Percentiles rank a stretch among this genome's conserved stretches.
These are phyloP conservation scores for Cynocephalus volans DNA, from an alignment of 2,113 vertebrate genomes.

Conservation along the genomic window DNA sequence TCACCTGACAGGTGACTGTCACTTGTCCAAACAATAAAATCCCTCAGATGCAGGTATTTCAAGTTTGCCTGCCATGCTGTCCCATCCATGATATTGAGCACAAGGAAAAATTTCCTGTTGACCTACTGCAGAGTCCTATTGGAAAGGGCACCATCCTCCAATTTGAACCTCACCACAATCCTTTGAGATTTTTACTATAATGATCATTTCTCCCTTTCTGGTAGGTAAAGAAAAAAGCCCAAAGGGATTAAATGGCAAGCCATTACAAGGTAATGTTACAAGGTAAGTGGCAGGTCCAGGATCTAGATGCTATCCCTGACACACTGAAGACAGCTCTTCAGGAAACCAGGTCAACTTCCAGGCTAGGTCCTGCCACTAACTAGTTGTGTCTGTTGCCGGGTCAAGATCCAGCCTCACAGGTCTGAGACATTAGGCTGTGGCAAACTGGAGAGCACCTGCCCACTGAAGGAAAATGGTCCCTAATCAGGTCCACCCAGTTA, in stretches of 20 bases:
- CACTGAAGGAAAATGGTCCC: neutral
- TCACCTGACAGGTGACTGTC: conserved; percentile 9
- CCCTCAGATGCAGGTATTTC: neutral
- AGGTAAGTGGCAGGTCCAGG: neutral
- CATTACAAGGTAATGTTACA: neutral
- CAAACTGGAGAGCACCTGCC: neutral
- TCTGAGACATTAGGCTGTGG: neutral
- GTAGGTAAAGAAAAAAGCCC: neutral
- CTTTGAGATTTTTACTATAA: neutral
- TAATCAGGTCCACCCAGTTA: neutral
- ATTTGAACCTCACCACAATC: neutral
- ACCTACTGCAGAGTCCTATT: neutral
- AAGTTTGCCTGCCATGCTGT: neutral
- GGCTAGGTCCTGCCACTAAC: neutral
- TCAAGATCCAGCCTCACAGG: neutral
- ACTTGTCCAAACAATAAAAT: neutral
- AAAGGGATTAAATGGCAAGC: neutral
- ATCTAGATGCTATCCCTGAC: neutral
- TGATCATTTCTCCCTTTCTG: neutral
- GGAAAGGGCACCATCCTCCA: neutral
- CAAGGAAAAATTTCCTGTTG: neutral
- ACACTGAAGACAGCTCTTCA: neutral
- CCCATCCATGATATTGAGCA: neutral
- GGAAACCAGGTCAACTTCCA: neutral
- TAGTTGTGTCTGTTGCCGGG: neutral